Conservation (phyloP, 2,113 vertebrate genomes). For the Pristiophorus japonicus region DNA sequence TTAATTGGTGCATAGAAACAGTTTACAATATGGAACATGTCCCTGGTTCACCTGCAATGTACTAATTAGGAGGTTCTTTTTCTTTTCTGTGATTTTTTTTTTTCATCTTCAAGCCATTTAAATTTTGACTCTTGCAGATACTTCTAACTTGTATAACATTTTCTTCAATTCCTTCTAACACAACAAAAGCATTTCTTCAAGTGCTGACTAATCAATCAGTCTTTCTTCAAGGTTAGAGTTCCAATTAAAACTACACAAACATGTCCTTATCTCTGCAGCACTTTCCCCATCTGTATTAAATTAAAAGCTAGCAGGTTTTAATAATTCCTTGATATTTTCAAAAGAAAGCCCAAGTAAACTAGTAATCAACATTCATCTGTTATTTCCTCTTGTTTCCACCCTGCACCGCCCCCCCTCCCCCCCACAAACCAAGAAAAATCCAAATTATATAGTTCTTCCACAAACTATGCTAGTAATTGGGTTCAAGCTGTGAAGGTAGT, state of each 20-base stretch:
- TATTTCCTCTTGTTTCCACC: too few relatives aligned
- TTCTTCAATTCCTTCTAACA: neutral
- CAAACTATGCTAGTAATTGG: neutral
- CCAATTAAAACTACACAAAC: neutral
- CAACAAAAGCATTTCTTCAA: neutral
- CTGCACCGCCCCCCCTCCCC: too few relatives aligned
- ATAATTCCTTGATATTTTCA: neutral
- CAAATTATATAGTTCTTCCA: neutral
- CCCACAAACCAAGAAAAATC: neutral
- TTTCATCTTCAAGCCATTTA: neutral
- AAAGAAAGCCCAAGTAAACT: neutral
- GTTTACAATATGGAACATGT: neutral
- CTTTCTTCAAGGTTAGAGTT: neutral
- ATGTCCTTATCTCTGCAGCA: neutral
- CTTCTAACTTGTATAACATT: neutral
- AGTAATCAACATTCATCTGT: neutral
- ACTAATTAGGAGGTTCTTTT: neutral
- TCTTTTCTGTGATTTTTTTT: neutral
- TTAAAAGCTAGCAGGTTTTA: neutral
- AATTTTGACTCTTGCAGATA: neutral
- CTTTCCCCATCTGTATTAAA: neutral
- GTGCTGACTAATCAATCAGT: neutral
- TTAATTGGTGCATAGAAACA: too few relatives aligned
- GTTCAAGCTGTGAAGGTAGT: neutral
- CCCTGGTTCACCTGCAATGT: neutral